Percentiles rank a stretch among this genome's conserved stretches.
Conservation (phyloP, 2,797 vertebrate species). For the Lutra lutra region DNA sequence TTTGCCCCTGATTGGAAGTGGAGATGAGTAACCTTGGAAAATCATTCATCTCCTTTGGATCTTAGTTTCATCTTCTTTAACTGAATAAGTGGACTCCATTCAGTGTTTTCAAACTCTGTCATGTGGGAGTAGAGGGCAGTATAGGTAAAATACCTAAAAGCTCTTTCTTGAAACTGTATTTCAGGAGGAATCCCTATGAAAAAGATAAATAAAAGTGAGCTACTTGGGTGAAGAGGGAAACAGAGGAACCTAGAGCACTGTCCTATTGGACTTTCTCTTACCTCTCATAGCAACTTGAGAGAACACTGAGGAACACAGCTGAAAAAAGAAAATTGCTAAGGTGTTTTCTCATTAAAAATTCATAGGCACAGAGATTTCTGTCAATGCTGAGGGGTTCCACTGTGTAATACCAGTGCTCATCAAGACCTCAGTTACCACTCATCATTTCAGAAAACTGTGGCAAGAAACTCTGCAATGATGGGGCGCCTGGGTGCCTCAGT, state of each 20-base stretch:
- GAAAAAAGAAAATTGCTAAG: not conserved
- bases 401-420: not conserved
- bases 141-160: not conserved
- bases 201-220: not conserved
- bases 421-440: not conserved
- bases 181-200: not conserved
- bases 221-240: not conserved
- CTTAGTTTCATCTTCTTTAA: not conserved
- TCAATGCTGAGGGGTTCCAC: not conserved
- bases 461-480: not conserved
- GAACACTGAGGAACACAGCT: not conserved
- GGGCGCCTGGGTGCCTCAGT: no score
- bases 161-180: not conserved
- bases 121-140: accelerated
- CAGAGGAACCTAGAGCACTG: not conserved
- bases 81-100: not conserved
- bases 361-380: not conserved
- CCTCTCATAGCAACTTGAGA: not conserved
- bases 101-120: not conserved
- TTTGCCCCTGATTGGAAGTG: not conserved
- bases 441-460: not conserved
- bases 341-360: not conserved
- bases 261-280: not conserved
- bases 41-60: not conserved
- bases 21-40: not conserved